Evolutionary conservation across 2,888 invertebrate species (phyloP), one percentile per base, ranked within the genome.

Genomic region (Drosophila melanocephala): DNA sequence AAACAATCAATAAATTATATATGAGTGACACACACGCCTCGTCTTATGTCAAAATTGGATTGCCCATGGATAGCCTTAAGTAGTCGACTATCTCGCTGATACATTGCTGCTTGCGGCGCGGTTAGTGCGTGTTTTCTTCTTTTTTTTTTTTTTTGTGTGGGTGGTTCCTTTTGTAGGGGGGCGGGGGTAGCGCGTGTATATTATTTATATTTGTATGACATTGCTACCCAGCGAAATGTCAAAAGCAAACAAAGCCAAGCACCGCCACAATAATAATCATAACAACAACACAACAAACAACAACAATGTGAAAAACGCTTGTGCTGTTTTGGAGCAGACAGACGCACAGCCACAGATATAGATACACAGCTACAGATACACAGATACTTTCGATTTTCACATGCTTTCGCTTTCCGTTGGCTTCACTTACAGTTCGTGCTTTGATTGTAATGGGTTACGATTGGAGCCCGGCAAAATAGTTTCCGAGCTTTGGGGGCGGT

Each of bases 151-250:
- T 51, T 53, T 57, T 66, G 80, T 70, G 79, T 76, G 81, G 75
- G 77, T 75, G 74, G 72, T 16, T 75, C 59, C 47, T 53, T 81
- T 65, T 56, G 42, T 64, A 59, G 70, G 26, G 47, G 16, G 9
- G 14, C 35, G 35, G 4, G 16, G 68, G 62, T 69, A 62, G 76
- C 74, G 81, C 78, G 75, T 76, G 79, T 72, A 69, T 83, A 72
- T 80, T 81, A 81, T 89, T 88, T 91, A 88, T 91, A 88, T 90
- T 88, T 88, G 86, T 87, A 88, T 91, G 91, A 91, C 91, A 91
- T 91, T 91, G 91, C 85, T 89, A 84, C 82, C 86, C 76, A 86
- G 71, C 84, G 87, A 88, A 91, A 91, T 91, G 91, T 91, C 91
- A 91, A 75, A 87, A 86, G 83, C 88, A 89, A 83, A 86, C 83